Conservation (phyloP, 92 coral and sea anemone species). For the Heliopora coerulea region DNA sequence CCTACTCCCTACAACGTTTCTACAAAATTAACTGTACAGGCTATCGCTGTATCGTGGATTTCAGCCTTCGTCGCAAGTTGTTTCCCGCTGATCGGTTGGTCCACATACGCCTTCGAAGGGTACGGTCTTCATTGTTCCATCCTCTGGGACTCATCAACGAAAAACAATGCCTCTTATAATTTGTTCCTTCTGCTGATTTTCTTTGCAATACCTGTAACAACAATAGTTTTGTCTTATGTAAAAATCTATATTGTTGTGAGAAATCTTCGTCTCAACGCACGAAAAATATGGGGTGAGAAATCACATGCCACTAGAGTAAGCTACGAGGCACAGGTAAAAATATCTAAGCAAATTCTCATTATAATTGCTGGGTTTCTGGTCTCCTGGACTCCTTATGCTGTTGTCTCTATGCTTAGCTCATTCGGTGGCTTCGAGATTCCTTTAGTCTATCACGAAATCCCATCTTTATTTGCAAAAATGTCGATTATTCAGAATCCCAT, state of each 20-base stretch:
- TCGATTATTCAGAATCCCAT: slow-evolving; percentile 65
- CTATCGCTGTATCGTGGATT: slow-evolving; percentile 51
- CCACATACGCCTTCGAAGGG: slow-evolving; percentile 64
- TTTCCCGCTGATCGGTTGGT: slow-evolving; percentile 72
- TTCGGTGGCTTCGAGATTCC: slow-evolving; percentile 42
- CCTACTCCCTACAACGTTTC: background rate
- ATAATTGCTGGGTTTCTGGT: slow-evolving; percentile 67
- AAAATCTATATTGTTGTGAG: slow-evolving; percentile 10
- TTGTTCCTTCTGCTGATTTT: slow-evolving; percentile 55
- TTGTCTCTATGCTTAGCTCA: slow-evolving; percentile 59
- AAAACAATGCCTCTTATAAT: slow-evolving; percentile 40
- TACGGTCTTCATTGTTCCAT: slow-evolving; percentile 58
- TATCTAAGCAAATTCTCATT: slow-evolving; percentile 47
- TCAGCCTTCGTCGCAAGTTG: slow-evolving; percentile 54
- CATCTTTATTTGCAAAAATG: slow-evolving; percentile 60
- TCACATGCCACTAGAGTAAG: slow-evolving; percentile 53
- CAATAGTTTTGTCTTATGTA: slow-evolving; percentile 24
- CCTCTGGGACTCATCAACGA: slow-evolving; percentile 46
- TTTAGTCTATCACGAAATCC: slow-evolving; percentile 23
- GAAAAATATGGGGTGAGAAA: slow-evolving; percentile 51
- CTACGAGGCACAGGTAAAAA: slow-evolving; percentile 46
- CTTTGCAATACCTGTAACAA: slow-evolving; percentile 56
- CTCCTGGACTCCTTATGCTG: slow-evolving; percentile 89
- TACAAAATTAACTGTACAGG: slow-evolving; percentile 12
- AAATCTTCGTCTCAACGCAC: slow-evolving; percentile 44